Base-by-base conservation (phyloP, 2,888 invertebrate species). In the Cynaeus angustus region DNA sequence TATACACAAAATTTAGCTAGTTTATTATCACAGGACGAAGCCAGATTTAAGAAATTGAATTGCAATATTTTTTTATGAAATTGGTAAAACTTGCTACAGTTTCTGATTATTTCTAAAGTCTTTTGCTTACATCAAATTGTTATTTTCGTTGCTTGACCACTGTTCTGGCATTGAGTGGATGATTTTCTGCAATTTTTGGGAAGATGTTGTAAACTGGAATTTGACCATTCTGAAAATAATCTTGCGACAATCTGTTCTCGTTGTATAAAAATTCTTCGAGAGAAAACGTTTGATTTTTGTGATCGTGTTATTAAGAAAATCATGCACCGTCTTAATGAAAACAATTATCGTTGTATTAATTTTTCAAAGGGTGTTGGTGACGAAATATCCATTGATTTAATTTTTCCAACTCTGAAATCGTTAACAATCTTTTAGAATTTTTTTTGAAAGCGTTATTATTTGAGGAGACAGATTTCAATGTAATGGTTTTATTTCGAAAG, bases 141-240 rank as follows among this genome's bases (percentile, higher is more conserved):
- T 92, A 10, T 81, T 88, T 9, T 85, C 89, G 8, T 85, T 92
- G 28, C 85, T 90, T 4, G 84, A 86, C 41, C 92, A 93, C 78
- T 86, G 86, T 71, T 86, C 89, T 1, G 94, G 94, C 0, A 81
- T 91, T 28, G 84, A 87, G 21, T 93, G 91, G 90, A 84, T 93
- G 2, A 85, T 89, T n/a, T 84, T 88, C 66, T 86, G 85, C 68
- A 89, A 87, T 10, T 83, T 87, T 9, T 94, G 94, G 93, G 88
- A 86, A 70, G 87, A 90, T 75, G 88, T 92, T 26, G 83, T 92
- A 2, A 86, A 86, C 66, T 88, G 90, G 55, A 90, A 90, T 68
- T 88, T 90, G 75, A 86, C 10, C 26, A 16, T 16, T 16, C 9
- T 38, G 38, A n/a, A 38, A n/a, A n/a, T 3, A 7, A 4, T 28